phyloP scores from a whole-genome alignment of 2,113 vertebrate genomes.

The Sigmodon hispidus region DNA sequence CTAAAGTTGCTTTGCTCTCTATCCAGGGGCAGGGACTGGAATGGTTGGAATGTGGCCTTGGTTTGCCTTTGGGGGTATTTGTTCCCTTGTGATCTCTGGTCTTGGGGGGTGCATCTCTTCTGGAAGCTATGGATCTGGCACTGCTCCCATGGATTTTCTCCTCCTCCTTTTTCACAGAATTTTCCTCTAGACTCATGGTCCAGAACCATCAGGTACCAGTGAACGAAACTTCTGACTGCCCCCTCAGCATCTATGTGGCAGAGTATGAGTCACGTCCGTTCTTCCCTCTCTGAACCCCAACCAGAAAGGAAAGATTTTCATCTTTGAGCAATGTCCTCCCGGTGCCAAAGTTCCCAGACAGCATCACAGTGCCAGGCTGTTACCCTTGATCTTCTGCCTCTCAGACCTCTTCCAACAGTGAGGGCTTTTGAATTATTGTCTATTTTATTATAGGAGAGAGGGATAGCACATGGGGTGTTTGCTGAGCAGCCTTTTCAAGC shows the following conservation, averaged over 20 bases:
- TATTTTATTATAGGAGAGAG: not conserved
- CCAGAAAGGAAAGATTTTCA: not conserved
- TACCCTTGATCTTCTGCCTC: not conserved
- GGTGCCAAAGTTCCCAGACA: not conserved
- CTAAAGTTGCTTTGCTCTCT: conserved; percentile 38
- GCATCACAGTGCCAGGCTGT: not conserved
- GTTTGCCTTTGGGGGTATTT: not conserved
- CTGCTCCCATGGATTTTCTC: not conserved
- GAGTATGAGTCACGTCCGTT: not conserved
- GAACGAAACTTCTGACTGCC: not conserved
- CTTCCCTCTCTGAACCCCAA: not conserved
- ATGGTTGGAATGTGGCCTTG: conserved; percentile 41
- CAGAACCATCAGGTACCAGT: not conserved
- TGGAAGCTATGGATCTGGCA: too few relatives aligned
- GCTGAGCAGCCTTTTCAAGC: not conserved
- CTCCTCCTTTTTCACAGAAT: not conserved
- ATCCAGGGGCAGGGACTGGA: conserved; percentile 13
- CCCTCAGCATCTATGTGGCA: not conserved
- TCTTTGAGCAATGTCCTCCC: not conserved
- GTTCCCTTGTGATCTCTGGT: conserved; percentile 15
- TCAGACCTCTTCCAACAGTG: not conserved
- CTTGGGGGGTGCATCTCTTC: not conserved
- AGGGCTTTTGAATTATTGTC: not conserved
- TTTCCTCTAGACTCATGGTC: not conserved
- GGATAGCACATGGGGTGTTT: not conserved